A percentile compares a stretch with the other conserved stretches of the same genome.
phyloP scores from a whole-genome alignment of 1,140 invertebrate genomes.

The Apis florea region DNA sequence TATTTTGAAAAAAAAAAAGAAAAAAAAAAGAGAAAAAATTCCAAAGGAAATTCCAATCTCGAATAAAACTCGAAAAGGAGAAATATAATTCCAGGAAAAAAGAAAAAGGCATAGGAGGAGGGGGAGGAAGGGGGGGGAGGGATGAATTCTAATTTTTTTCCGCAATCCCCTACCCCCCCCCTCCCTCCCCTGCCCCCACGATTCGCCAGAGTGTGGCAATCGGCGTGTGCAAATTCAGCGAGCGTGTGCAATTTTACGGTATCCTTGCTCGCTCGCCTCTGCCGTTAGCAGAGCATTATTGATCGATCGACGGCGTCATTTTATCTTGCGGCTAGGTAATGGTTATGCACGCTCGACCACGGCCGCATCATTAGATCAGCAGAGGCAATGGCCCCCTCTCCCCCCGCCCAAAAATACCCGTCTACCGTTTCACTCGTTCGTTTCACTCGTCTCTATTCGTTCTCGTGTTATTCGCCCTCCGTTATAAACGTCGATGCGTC shows the following conservation, averaged over 20 bases:
- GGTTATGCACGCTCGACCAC: slow-evolving; percentile 35
- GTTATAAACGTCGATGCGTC: no score
- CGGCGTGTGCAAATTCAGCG: slow-evolving; percentile 22
- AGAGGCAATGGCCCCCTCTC: background rate
- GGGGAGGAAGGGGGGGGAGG: no score
- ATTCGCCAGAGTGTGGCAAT: background rate
- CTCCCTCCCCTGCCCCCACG: no score
- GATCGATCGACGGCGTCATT: slow-evolving; percentile 51
- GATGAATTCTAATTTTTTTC: background rate
- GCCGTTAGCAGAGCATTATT: slow-evolving; percentile 45
- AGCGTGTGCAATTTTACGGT: slow-evolving; percentile 29
- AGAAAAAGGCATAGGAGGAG: no score
- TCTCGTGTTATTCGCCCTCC: no score
- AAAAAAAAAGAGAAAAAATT: no score
- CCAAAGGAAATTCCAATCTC: no score
- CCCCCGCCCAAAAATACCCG: slow-evolving; percentile 15
- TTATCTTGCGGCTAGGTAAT: slow-evolving; percentile 45
- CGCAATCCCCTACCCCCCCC: no score
- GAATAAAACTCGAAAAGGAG: no score
- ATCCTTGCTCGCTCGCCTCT: slow-evolving; percentile 43
- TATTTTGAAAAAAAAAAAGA: no score
- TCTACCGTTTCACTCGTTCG: no score
- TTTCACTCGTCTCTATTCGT: background rate
- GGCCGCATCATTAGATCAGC: slow-evolving; percentile 39
- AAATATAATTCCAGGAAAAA: no score